Evolutionary conservation across 1,140 invertebrate genomes (phyloP).

Genomic region (Chymomyza costata): DNA sequence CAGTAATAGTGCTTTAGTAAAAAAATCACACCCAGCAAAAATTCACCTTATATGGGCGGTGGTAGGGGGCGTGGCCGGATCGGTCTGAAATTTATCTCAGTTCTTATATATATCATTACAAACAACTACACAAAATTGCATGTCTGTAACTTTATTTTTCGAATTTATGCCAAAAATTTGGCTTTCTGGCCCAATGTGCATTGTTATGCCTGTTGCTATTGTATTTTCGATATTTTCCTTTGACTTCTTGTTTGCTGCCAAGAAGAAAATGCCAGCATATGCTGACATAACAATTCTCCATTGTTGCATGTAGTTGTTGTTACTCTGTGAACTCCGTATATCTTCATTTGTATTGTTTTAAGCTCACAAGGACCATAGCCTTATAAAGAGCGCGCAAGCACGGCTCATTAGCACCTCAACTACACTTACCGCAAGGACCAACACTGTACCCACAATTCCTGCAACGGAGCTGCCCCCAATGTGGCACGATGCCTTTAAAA

Average conservation of each 20-base stretch:
- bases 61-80: too few species aligned
- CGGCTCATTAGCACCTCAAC: constrained; percentile 53
- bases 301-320: background rate
- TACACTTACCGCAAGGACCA: constrained; percentile 14
- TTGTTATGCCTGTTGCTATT: too few species aligned
- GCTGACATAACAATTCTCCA: constrained; percentile 26
- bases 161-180: too few species aligned
- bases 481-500: background rate
- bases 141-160: too few species aligned
- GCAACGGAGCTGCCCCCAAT: background rate
- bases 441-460: constrained; percentile 10
- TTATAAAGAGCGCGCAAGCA: constrained; percentile 21
- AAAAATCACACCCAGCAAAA: too few species aligned
- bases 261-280: constrained; percentile 20
- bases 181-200: too few species aligned
- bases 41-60: too few species aligned
- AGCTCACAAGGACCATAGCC: too few species aligned
- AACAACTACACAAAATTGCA: too few species aligned
- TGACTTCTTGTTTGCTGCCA: background rate
- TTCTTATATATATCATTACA: too few species aligned
- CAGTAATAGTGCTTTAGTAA: too few species aligned
- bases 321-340: constrained; percentile 23
- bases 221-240: constrained; percentile 13
- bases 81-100: too few species aligned
- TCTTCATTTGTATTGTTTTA: constrained; percentile 45